Percentiles rank a stretch among this genome's conserved stretches.
Evolutionary conservation across 2,797 vertebrate genomes (phyloP).

Genomic region (Amphiprion clarkii): DNA sequence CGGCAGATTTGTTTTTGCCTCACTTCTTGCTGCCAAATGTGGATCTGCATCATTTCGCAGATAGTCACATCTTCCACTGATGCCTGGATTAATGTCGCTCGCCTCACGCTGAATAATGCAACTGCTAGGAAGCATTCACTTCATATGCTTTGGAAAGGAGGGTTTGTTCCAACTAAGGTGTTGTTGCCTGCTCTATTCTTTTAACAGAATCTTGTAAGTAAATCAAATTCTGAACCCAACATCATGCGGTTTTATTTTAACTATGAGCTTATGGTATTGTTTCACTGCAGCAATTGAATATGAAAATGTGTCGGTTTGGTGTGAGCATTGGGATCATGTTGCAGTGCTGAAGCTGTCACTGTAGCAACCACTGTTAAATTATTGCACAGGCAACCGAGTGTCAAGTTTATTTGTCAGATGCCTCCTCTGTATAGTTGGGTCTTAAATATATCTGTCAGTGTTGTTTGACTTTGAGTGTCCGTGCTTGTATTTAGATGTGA

Average conservation of each 20-base stretch:
- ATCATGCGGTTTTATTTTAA: background rate
- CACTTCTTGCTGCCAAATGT: background rate
- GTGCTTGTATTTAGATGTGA: constrained; percentile 1
- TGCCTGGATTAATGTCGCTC: background rate
- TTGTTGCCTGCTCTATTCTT: constrained; percentile 1
- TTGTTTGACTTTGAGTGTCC: constrained; percentile 10
- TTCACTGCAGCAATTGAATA: constrained; percentile 1
- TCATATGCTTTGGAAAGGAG: constrained; percentile 4
- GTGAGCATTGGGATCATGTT: constrained; percentile 39
- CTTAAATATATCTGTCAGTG: background rate
- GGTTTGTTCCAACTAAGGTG: constrained; percentile 6
- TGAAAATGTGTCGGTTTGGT: constrained; percentile 32
- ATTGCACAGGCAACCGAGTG: constrained; percentile 38
- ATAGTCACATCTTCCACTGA: constrained; percentile 6
- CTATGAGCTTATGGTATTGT: background rate
- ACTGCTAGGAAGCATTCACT: background rate
- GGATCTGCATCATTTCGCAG: constrained; percentile 2
- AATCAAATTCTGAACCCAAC: constrained; percentile 4
- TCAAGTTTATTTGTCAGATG: constrained; percentile 32
- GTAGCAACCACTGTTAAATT: constrained; percentile 49
- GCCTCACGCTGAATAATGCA: constrained; percentile 4
- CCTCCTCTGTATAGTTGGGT: constrained; percentile 4
- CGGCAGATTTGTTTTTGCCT: background rate
- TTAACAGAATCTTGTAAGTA: background rate
- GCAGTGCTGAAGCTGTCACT: constrained; percentile 21